Evolutionary conservation across 2,797 vertebrate species (phyloP).

Genomic region (Chiloscyllium punctatum): DNA sequence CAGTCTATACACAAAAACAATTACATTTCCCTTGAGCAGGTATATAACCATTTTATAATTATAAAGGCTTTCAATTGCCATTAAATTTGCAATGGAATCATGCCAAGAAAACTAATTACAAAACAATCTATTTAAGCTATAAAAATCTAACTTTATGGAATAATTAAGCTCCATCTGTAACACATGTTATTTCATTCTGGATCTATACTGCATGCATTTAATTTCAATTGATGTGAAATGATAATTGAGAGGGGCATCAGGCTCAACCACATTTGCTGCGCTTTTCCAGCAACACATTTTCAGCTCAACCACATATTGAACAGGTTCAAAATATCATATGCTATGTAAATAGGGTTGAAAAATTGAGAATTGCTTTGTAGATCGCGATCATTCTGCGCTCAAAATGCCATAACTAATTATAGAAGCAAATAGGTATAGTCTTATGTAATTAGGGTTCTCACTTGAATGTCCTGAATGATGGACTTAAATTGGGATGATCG

Average conservation of each 20-base stretch:
- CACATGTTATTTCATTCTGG: not conserved
- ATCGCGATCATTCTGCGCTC: not conserved
- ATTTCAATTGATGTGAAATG: not conserved
- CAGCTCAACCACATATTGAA: not conserved
- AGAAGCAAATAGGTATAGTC: not conserved
- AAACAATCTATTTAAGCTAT: not conserved
- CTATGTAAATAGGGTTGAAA: not conserved
- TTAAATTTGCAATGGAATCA: not conserved
- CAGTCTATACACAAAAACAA: not conserved
- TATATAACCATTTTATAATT: not conserved
- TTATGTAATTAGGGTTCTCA: slow-evolving; percentile 44
- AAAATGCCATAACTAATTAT: not conserved
- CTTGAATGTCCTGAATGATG: slow-evolving; percentile 83
- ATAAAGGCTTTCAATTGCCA: not conserved
- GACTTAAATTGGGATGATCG: slow-evolving; percentile 82
- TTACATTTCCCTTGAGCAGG: not conserved
- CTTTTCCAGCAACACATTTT: too few species aligned
- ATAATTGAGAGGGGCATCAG: not conserved
- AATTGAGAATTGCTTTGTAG: not conserved
- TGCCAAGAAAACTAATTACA: not conserved
- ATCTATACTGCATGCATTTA: not conserved
- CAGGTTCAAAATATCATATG: not conserved
- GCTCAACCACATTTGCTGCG: not conserved
- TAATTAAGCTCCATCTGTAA: not conserved
- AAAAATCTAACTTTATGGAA: not conserved